Percentiles rank a stretch among this genome's conserved stretches.
phyloP scores from a whole-genome alignment of 2,888 invertebrate genomes.

The Cheilosia impressa region DNA sequence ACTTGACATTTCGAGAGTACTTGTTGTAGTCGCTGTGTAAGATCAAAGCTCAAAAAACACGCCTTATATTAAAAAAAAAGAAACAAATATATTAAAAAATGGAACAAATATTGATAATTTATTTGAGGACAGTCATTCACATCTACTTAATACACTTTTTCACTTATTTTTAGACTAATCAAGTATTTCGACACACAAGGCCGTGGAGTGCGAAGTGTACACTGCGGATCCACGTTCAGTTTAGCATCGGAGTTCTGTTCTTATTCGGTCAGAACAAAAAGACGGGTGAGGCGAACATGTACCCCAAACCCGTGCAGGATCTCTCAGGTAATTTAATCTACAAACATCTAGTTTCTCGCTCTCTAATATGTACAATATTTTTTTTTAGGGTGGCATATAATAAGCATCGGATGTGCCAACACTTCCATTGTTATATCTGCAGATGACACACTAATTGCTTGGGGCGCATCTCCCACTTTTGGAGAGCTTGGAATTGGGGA shows the following conservation, averaged over 20 bases:
- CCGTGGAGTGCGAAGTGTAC: slow-evolving; percentile 91
- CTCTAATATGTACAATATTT: background rate
- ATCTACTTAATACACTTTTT: background rate
- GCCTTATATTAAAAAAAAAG: too few species aligned
- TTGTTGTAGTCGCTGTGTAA: too few species aligned
- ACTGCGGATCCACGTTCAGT: slow-evolving; percentile 94
- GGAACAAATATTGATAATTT: too few species aligned
- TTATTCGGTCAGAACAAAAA: slow-evolving; percentile 96
- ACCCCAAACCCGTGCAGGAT: slow-evolving; percentile 97
- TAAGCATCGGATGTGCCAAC: slow-evolving; percentile 91
- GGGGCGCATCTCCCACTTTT: slow-evolving; percentile 97
- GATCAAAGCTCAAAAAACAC: too few species aligned
- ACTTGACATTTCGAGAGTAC: too few species aligned
- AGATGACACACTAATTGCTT: slow-evolving; percentile 94
- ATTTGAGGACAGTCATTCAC: too few species aligned
- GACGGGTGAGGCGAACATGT: slow-evolving; percentile 98
- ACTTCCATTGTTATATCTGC: slow-evolving; percentile 94
- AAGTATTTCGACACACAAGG: slow-evolving; percentile 94
- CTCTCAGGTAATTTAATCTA: slow-evolving; percentile 86
- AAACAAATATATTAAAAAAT: too few species aligned
- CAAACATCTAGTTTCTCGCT: background rate
- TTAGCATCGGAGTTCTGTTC: slow-evolving; percentile 90
- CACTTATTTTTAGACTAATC: slow-evolving; percentile 86
- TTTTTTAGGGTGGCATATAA: slow-evolving; percentile 92
- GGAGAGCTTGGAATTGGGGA: slow-evolving; percentile 97